Percentiles rank a stretch among this genome's conserved stretches.
Conservation (phyloP, 2,888 invertebrate species). For the Agonopterix alstromeriana region DNA sequence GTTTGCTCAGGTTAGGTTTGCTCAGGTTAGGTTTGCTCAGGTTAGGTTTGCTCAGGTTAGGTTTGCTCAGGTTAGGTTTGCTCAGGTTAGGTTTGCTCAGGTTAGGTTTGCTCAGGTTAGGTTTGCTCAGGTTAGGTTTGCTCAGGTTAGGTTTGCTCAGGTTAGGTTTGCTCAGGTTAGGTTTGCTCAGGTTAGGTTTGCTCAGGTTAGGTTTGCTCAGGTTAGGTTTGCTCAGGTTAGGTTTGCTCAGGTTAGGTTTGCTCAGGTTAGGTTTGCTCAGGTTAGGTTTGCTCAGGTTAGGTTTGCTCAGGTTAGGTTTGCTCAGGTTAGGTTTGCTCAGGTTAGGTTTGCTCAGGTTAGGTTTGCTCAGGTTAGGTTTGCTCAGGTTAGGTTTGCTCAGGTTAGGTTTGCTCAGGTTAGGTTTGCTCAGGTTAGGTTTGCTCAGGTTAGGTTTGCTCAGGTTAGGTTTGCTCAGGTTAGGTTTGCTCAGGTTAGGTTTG, state of each 20-base stretch:
- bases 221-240: conserved; percentile 7
- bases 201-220: conserved; percentile 8
- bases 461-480: conserved; percentile 8
- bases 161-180: conserved; percentile 6
- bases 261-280: conserved; percentile 6
- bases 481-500: conserved; percentile 4
- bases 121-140: conserved; percentile 6
- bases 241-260: conserved; percentile 5
- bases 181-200: conserved; percentile 8
- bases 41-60: conserved; percentile 6
- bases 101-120: conserved; percentile 8
- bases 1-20: conserved; percentile 7
- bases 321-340: conserved; percentile 6
- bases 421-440: conserved; percentile 5
- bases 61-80: conserved; percentile 6
- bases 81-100: conserved; percentile 4
- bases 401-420: conserved; percentile 8
- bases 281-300: conserved; percentile 8
- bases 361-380: conserved; percentile 7
- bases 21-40: conserved; percentile 7
- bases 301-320: conserved; percentile 8
- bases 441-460: conserved; percentile 6
- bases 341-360: conserved; percentile 5
- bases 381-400: conserved; percentile 7
- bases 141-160: conserved; percentile 5